A percentile compares a stretch with the other conserved stretches of the same genome.
Conservation (phyloP, 2,113 vertebrate species). For the Neodon shergylaensis region DNA sequence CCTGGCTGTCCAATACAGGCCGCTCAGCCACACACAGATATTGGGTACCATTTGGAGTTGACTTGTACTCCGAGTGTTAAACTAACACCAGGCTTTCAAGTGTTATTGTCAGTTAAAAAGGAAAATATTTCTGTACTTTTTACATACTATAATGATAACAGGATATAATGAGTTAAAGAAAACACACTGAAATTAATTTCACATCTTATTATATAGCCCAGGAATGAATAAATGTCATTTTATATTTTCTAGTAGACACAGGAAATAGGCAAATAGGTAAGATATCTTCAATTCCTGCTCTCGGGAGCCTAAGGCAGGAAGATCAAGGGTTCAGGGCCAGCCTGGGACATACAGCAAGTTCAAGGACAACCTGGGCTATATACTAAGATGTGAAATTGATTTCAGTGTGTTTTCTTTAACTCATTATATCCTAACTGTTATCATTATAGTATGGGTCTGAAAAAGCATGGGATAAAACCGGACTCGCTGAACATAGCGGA, state of each 20-base stretch:
- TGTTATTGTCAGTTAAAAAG: neutral
- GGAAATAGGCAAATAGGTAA: neutral
- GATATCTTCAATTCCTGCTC: neutral
- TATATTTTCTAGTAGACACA: neutral
- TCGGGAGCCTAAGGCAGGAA: neutral
- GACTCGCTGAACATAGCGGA: too few species aligned
- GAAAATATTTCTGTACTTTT: neutral
- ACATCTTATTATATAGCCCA: neutral
- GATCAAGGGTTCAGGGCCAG: neutral
- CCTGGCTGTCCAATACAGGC: neutral
- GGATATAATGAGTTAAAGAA: neutral
- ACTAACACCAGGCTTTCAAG: neutral
- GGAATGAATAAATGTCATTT: neutral
- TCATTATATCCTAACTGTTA: neutral
- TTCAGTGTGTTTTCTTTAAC: slow-evolving; percentile 20
- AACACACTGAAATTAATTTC: neutral
- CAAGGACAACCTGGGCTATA: neutral
- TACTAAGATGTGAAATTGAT: neutral
- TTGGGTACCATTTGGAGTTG: neutral
- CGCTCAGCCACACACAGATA: neutral
- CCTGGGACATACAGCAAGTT: neutral
- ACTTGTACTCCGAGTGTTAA: neutral
- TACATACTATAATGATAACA: neutral
- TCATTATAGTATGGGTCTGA: neutral
- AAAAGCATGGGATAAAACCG: too few species aligned